Base-by-base conservation (phyloP, 2,888 invertebrate genomes). In the Leucophora obtusa region DNA sequence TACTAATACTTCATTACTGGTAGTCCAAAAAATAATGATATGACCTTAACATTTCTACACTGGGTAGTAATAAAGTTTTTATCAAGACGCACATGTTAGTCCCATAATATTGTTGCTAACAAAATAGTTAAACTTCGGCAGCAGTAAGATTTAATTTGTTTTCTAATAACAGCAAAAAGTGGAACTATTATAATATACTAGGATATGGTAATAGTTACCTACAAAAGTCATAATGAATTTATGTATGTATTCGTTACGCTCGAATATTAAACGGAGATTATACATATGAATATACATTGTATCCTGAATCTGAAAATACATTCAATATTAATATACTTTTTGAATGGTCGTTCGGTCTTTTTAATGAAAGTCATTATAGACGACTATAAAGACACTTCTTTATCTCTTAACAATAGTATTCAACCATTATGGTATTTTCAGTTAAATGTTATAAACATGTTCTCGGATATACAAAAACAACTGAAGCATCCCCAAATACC, bases 361-460 rank as follows among this genome's bases (percentile, higher is more conserved):
- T 59, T 60, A 70, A 65, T 66, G 65, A 77, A 77, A 75, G 54
- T 71, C 59, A 65, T 77, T 71, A 71, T 17, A 53, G n/a, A n/a
- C n/a, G n/a, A 47, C 43, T 2, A 43, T 43, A 43, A 43, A 35
- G 3, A 35, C 5, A 2, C 35, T 35, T 24, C 5, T 3, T 8
- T 35, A n/a, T n/a, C n/a, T n/a, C n/a, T n/a, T 35, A 35, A 35
- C 35, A 35, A 47, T 47, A 18, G 15, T 33, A 58, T 18, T 47
- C 24, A 65, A 73, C 24, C 53, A 28, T 66, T 50, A 15, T 54
- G 33, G 56, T 18, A 71, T 24, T 56, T 71, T 17, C 9, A 54
- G 60, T 24, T n/a, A 60, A 70, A 51, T 59, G 43, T 47, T 47
- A 47, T 33, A 28, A 15, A 17, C 43, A 11, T 28, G 33, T 53